A percentile compares a stretch with the other conserved stretches of the same genome.
Conservation (phyloP, 2,797 vertebrate species). For the Hippopotamyrus pictus region DNA sequence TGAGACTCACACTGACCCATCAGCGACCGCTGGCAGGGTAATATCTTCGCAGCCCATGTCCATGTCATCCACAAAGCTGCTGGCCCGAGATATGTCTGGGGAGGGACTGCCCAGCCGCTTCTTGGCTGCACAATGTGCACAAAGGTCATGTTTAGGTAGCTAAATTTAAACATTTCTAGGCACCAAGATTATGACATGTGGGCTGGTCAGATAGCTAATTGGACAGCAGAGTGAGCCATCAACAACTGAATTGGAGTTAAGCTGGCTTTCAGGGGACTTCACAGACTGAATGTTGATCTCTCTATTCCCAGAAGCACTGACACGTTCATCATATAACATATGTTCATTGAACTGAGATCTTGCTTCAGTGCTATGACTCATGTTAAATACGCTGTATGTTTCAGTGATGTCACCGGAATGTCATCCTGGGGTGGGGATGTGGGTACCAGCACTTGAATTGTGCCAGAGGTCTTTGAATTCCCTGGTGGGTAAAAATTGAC, state of each 20-base stretch:
- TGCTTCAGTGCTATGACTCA: background rate
- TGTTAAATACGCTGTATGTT: background rate
- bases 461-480: background rate
- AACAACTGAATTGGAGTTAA: background rate
- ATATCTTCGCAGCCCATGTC: conserved; percentile 68
- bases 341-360: background rate
- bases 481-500: background rate
- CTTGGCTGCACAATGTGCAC: conserved; percentile 46
- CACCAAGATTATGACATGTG: background rate
- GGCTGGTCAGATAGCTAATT: background rate
- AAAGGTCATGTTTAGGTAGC: background rate
- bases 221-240: background rate
- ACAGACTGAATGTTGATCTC: background rate
- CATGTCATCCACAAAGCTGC: conserved; percentile 72
- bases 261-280: background rate
- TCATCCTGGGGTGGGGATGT: background rate
- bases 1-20: conserved; percentile 68
- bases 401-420: background rate
- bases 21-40: conserved; percentile 54
- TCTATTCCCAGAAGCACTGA: background rate
- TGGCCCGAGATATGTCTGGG: conserved; percentile 62
- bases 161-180: background rate
- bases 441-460: background rate
- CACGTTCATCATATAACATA: background rate
- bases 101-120: conserved; percentile 46